Evolutionary conservation across 2,888 invertebrate species (phyloP), one percentile per base, ranked within the genome.

Genomic region (Acrocera orbiculus): DNA sequence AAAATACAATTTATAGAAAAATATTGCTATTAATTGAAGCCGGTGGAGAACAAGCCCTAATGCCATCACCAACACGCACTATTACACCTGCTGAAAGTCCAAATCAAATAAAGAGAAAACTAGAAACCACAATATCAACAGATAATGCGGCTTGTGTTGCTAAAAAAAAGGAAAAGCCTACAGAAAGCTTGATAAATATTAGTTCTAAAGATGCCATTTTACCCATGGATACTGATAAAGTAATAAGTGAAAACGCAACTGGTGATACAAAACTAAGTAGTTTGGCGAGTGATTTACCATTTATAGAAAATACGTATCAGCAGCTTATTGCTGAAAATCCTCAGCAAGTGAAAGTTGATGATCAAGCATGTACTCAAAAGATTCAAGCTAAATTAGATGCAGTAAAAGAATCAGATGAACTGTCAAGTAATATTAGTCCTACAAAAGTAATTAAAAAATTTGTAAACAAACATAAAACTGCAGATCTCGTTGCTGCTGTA

Each of bases 61-160:
- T 54, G 71, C 72, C 44, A 60, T 70, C 64, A 3, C 71, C 72
- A 27, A 69, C 66, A 16, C 63, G 71, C 44, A 70, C 70, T 20
- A 66, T 72, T 11, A 57, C 61, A 13, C 58, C 61, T 32, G 51
- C 55, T 32, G 53, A 58, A 40, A 57, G 56, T 37, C 56, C 58
- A 23, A 56, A 62, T 27, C 74, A 79, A 37, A 69, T 75, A 32
- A 82, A 82, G 54, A 66, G 82, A 33, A 82, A 82, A 53, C 58
- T 80, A 33, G 78, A 80, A 54, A 68, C 70, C 16, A 76, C 79
- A n/a, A 69, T 74, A 45, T 79, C 80, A 27, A 74, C 76, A 42
- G 78, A 68, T 57, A 68, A 68, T 47, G 65, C 65, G 3, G 56
- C 59, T 29, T 63, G 60, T 5, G 59, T 60, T 13, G 66, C 67